Evolutionary conservation across 64 coral and sea anemone genomes (phyloP), one percentile per base, ranked within the genome.

Genomic region (Catalaphyllia jardinei): DNA sequence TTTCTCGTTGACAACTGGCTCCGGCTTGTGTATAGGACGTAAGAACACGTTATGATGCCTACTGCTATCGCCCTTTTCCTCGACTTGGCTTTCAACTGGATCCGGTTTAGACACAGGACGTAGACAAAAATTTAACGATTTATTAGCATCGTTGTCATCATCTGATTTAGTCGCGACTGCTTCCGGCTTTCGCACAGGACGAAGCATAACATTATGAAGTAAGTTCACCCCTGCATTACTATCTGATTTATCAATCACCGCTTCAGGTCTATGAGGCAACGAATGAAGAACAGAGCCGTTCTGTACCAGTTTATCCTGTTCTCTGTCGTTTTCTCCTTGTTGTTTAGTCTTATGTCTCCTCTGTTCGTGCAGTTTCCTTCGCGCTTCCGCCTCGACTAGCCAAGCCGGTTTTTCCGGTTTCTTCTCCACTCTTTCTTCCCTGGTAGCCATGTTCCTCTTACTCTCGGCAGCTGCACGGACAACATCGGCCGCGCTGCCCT

Each of bases 371-470:
- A 78, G 83, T 79, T 92, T 92, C 42, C 90, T 67, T 14, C 90
- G 76, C 15, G 90, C 74, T 39, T 92, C 90, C 4, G 90, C 90
- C 51, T 92, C 90, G 4, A 87, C 90, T 18, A 92, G 62, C 90
- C 90, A 92, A 79, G 83, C 75, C 6, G 90, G 90, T 92, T 87
- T 92, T 59, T 92, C 90, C 39, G 62, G 46, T 87, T 92, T 83
- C 52, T 79, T 86, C 38, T 92, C 90, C 1, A 77, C 72, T 79
- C 22, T 79, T 16, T 92, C 90, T 87, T 92, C 90, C 73, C 87
- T 92, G 33, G 75, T 75, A 55, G 62, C 82, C 64, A 39, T 86
- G 62, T 92, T 92, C 42, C 75, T 92, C 74, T 86, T 87, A 49
- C 67, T 31, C 13, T 86, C 52, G 5, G 90, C 90, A 52, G 90